phyloP scores from a whole-genome alignment of 2,888 invertebrate genomes.

The Stenotaenia linearis region DNA sequence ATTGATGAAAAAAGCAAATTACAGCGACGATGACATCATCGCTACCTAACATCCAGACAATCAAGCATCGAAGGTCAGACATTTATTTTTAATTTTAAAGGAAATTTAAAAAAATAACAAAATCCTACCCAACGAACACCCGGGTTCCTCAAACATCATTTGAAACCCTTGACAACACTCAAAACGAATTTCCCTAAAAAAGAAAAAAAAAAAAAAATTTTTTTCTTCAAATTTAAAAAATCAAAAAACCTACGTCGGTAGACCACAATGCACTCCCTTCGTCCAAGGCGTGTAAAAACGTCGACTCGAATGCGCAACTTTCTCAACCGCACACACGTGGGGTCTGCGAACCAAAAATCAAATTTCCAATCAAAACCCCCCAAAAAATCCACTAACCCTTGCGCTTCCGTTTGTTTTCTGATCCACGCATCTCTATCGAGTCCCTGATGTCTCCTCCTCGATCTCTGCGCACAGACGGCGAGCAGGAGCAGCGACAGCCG shows the following conservation, averaged over 20 bases:
- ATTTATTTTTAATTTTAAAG: background rate
- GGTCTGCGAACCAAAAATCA: too few species aligned
- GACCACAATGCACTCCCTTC: slow-evolving; percentile 30
- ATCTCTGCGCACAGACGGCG: background rate
- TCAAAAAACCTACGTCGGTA: slow-evolving; percentile 27
- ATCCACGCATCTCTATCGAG: background rate
- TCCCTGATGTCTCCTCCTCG: background rate
- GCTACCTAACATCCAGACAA: too few species aligned
- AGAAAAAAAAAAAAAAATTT: too few species aligned
- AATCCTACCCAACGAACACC: slow-evolving; percentile 34
- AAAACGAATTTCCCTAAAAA: slow-evolving; percentile 34
- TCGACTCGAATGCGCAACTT: slow-evolving; percentile 14
- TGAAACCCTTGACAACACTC: slow-evolving; percentile 35
- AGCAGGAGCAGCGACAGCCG: background rate
- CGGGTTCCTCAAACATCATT: slow-evolving; percentile 26
- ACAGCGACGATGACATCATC: too few species aligned
- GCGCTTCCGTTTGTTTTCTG: background rate
- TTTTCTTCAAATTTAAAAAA: background rate
- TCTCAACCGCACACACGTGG: slow-evolving; percentile 32
- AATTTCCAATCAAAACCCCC: too few species aligned
- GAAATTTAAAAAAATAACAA: background rate
- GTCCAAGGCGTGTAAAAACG: slow-evolving; percentile 35
- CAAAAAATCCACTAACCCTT: background rate
- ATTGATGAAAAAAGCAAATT: too few species aligned
- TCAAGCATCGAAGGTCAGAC: too few species aligned